Conservation (phyloP, 2,113 vertebrate species). For the Xyliphius kryptos region DNA sequence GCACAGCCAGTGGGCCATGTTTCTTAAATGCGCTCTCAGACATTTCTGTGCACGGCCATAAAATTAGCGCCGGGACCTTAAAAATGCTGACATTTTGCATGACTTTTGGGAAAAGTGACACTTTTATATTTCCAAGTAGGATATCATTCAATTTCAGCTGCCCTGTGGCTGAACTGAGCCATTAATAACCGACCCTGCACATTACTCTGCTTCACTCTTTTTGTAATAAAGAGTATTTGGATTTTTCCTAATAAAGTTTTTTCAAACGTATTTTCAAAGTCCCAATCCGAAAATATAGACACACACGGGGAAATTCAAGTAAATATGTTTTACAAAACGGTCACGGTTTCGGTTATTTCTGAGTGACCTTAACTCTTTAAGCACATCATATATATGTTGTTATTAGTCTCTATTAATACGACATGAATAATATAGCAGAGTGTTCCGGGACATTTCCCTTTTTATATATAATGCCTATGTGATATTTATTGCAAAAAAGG, state of each 20-base stretch:
- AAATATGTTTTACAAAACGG: constrained; percentile 78
- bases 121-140: constrained; percentile 99
- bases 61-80: constrained; percentile 99
- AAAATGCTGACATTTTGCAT: constrained; percentile 99
- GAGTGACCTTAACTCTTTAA: too few relatives aligned
- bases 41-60: constrained; percentile 99
- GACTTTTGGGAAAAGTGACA: constrained; percentile 99
- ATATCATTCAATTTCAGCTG: constrained; percentile 99
- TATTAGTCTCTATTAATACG: too few relatives aligned
- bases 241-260: constrained; percentile 99
- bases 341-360: too few relatives aligned
- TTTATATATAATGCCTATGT: constrained; percentile 63
- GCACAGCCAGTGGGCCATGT: constrained; percentile 99
- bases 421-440: too few relatives aligned
- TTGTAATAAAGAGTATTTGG: constrained; percentile 99
- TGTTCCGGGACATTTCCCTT: too few relatives aligned
- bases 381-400: too few relatives aligned
- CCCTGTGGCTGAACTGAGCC: constrained; percentile 99
- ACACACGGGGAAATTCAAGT: constrained; percentile 62
- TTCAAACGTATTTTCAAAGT: constrained; percentile 99
- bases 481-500: constrained; percentile 86
- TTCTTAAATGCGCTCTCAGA: constrained; percentile 99
- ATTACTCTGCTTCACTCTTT: constrained; percentile 91
- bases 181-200: constrained; percentile 99
- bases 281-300: constrained; percentile 77